phyloP scores from a whole-genome alignment of 2,888 invertebrate species.

The Charanyca ferruginea region DNA sequence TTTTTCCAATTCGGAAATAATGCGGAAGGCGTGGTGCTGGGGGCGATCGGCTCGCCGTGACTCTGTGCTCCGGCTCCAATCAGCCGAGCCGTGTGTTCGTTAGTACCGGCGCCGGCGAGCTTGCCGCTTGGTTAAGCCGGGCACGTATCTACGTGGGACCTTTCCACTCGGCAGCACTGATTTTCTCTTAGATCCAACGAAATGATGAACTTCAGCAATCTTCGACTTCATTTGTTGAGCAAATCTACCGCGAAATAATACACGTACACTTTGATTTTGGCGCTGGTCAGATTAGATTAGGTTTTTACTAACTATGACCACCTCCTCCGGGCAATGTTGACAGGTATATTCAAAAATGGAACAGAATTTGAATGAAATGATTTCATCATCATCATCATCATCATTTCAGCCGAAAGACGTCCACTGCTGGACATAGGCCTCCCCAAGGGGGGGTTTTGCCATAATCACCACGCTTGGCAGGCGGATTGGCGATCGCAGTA shows the following conservation, averaged over 20 bases:
- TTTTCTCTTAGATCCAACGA: slow-evolving; percentile 83
- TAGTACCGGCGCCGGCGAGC: slow-evolving; percentile 79
- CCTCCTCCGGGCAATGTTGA: neutral
- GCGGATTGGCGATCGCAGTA: no score
- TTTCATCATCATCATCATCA: no score
- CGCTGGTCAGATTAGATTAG: slow-evolving; percentile 29
- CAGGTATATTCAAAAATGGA: no score
- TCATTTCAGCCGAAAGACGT: no score
- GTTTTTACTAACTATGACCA: no score
- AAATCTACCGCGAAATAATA: slow-evolving; percentile 69
- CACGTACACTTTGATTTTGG: slow-evolving; percentile 45
- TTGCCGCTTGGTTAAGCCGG: slow-evolving; percentile 84
- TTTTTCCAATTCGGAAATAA: slow-evolving; percentile 90
- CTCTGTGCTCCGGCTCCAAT: slow-evolving; percentile 78
- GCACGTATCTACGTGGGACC: slow-evolving; percentile 88
- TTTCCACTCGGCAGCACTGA: slow-evolving; percentile 88
- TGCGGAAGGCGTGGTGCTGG: slow-evolving; percentile 84
- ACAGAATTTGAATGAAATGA: no score
- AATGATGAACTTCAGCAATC: slow-evolving; percentile 82
- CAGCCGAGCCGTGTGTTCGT: slow-evolving; percentile 82
- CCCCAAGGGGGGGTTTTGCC: no score
- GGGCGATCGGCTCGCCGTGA: slow-evolving; percentile 79
- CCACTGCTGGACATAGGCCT: no score
- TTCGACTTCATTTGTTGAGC: slow-evolving; percentile 78
- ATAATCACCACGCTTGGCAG: no score